Conservation (phyloP, 2,888 invertebrate genomes). For the Philonicus albiceps region DNA sequence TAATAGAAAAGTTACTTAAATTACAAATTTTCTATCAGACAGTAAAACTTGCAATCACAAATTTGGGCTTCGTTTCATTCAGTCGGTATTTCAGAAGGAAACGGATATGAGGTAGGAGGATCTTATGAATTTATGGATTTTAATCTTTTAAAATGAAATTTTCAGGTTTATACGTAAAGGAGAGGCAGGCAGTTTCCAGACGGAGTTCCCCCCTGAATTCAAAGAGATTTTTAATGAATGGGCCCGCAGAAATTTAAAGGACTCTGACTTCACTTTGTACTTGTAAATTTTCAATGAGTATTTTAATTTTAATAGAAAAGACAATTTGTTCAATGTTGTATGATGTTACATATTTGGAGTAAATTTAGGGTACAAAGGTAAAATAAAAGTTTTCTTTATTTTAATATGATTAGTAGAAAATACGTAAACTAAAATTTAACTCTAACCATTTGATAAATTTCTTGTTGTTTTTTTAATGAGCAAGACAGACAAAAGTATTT, state of each 20-base stretch:
- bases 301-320: neutral
- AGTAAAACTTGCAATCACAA: neutral
- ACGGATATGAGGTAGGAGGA: neutral
- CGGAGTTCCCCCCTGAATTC: neutral
- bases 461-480: too few species aligned
- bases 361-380: too few species aligned
- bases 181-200: neutral
- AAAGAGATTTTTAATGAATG: neutral
- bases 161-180: neutral
- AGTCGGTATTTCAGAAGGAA: neutral
- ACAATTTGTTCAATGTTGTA: neutral
- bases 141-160: neutral
- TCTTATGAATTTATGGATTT: neutral
- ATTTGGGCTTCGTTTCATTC: neutral
- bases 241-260: neutral
- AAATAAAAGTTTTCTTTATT: too few species aligned
- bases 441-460: too few species aligned
- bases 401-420: too few species aligned
- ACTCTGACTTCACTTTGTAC: neutral
- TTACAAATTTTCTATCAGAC: neutral
- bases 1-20: neutral
- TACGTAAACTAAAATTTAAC: too few species aligned
- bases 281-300: neutral
- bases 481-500: too few species aligned
- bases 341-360: too few species aligned